Base-by-base conservation (phyloP, 2,797 vertebrate species). In the Carduelis carduelis region DNA sequence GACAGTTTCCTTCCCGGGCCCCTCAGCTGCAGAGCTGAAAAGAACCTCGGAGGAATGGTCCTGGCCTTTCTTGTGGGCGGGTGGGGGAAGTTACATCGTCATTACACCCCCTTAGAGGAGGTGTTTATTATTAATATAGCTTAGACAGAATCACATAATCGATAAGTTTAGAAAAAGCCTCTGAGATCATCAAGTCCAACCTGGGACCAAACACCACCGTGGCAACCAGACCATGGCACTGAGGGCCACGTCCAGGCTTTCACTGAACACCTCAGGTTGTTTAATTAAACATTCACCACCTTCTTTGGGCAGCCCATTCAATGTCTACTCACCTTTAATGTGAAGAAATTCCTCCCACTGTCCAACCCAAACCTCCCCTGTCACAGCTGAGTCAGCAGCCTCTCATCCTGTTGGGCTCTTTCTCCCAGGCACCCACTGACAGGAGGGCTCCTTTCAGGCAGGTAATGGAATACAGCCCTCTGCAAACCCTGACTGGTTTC, bases 201-300 rank as follows among this genome's bases (percentile, higher is more conserved):
- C 21, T 30, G 0, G 6, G 26, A 9, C 20, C n/a, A 10, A 35
- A 17, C 11, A 17, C 1, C 3, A 27, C 7, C 17, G 0, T 12
- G 14, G 9, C 39, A 41, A 0, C 3, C 30, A 53, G 30, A 8
- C 21, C 61, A 3, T 0, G 12, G 41, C 41, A 9, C 46, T 1
- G 12, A 15, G 9, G 2, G 53, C 15, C 41, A 14, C 2, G 1
- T 21, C 41, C 49, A 6, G 19, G 19, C 41, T n/a, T 27, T 17
- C 47, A 1, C 4, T 15, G 8, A 68, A n/a, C 41, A 6, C 34
- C 47, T 32, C 49, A 8, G 35, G 43, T 16, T 57, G 10, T 57
- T 55, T 55, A 53, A 53, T 21, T 24, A 35, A 34, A 56, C n/a
- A 28, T 20, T 1, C 70, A n/a, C 8, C 20, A 7, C 3, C 3